Percentiles rank a stretch among this genome's conserved stretches.
These are phyloP conservation scores for Chloroclystis v-ata DNA, from an alignment of 2,888 invertebrate genomes.

Conservation along the genomic window DNA sequence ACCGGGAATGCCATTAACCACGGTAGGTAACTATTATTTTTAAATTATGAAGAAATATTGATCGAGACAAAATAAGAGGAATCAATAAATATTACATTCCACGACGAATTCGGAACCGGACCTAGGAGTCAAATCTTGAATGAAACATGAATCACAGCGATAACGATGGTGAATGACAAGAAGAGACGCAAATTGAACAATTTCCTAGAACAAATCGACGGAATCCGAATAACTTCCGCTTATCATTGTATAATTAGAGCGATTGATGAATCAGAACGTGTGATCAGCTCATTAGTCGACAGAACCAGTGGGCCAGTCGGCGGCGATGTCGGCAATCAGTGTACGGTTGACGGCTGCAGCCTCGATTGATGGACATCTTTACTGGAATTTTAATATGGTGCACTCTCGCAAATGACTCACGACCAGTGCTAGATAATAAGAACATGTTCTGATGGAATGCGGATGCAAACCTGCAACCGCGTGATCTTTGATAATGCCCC, in stretches of 20 bases:
- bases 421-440: slow-evolving; percentile 49
- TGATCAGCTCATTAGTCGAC: slow-evolving; percentile 46
- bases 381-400: slow-evolving; percentile 66
- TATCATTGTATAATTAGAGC: slow-evolving; percentile 36
- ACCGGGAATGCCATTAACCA: slow-evolving; percentile 28
- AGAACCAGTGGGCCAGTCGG: slow-evolving; percentile 38
- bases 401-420: slow-evolving; percentile 68
- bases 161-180: slow-evolving; percentile 30
- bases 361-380: slow-evolving; percentile 50
- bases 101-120: slow-evolving; percentile 16
- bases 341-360: slow-evolving; percentile 37
- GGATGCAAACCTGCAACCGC: slow-evolving; percentile 60
- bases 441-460: slow-evolving; percentile 69
- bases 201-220: slow-evolving; percentile 36
- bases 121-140: slow-evolving; percentile 24
- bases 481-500: slow-evolving; percentile 35
- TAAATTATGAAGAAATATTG: too few species aligned
- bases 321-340: slow-evolving; percentile 29
- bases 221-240: slow-evolving; percentile 45
- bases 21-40: too few species aligned
- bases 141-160: slow-evolving; percentile 27
- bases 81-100: neutral
- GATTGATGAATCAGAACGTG: slow-evolving; percentile 46
- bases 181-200: slow-evolving; percentile 34
- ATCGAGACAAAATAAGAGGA: too few species aligned